Conservation (phyloP, 2,113 vertebrate species). For the Numenius arquata region DNA sequence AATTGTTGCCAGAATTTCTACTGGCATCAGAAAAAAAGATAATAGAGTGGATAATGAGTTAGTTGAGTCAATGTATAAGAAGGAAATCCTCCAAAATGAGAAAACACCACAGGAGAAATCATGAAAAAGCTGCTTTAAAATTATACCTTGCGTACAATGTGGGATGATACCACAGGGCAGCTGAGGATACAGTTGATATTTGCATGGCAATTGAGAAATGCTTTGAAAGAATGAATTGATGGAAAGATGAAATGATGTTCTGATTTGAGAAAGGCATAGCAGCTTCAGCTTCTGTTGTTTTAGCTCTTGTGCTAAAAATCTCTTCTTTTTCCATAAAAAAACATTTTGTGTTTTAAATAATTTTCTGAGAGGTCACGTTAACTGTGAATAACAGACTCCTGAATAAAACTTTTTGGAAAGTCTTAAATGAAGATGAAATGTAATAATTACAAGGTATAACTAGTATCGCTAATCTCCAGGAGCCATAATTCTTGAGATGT, state of each 20-base stretch:
- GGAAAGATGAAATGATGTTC: background rate
- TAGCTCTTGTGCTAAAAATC: background rate
- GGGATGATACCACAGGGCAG: background rate
- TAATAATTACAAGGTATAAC: background rate
- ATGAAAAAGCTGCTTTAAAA: background rate
- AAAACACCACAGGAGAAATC: background rate
- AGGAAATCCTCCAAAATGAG: background rate
- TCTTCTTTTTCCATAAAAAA: background rate
- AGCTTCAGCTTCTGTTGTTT: background rate
- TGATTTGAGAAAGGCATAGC: background rate
- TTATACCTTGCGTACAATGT: background rate
- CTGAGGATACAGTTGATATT: background rate
- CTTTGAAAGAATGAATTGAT: background rate
- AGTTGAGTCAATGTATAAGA: background rate
- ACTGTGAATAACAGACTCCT: background rate
- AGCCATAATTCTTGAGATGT: background rate
- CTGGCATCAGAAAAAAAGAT: background rate
- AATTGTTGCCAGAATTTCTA: background rate
- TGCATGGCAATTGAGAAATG: background rate
- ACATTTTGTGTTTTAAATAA: background rate
- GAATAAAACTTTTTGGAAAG: background rate
- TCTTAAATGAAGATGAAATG: background rate
- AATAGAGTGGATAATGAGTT: background rate
- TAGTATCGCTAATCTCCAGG: background rate
- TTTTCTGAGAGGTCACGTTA: background rate